Evolutionary conservation across 2,888 invertebrate species (phyloP).

Genomic region (Entomobrya proxima): DNA sequence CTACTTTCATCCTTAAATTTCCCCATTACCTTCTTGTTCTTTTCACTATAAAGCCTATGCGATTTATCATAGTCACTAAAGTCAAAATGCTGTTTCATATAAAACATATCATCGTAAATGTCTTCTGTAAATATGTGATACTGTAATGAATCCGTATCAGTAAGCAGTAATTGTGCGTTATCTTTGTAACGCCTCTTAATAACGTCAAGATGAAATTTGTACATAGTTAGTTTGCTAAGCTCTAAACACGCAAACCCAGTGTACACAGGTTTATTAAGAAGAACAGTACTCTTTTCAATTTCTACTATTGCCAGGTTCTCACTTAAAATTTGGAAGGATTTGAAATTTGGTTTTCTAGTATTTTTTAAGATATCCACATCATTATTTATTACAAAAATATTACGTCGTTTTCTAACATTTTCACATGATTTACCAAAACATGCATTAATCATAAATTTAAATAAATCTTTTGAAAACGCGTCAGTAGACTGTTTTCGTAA

Average conservation of each 20-base stretch:
- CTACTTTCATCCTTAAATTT: conserved; percentile 75
- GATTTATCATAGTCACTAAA: conserved; percentile 58
- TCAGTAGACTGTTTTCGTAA: conserved; percentile 39
- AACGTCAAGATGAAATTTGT: conserved; percentile 49
- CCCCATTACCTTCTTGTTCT: conserved; percentile 73
- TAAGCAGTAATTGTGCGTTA: conserved; percentile 27
- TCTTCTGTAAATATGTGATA: conserved; percentile 56
- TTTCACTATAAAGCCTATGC: conserved; percentile 25
- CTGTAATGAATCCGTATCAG: conserved; percentile 68
- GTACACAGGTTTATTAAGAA: conserved; percentile 51
- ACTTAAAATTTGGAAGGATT: conserved; percentile 34
- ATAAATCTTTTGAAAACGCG: conserved; percentile 56
- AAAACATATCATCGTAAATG: conserved; percentile 39
- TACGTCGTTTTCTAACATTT: conserved; percentile 24
- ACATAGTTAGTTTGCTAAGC: conserved; percentile 50
- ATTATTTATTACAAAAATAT: conserved; percentile 37
- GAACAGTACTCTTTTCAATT: conserved; percentile 18
- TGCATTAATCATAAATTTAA: conserved; percentile 50
- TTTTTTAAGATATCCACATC: neutral
- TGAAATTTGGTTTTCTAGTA: conserved; percentile 53
- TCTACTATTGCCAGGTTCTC: conserved; percentile 13
- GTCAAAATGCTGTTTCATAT: conserved; percentile 54
- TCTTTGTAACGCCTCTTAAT: conserved; percentile 49
- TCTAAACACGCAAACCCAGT: conserved; percentile 54
- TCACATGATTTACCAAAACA: conserved; percentile 57